Percentiles rank a stretch among this genome's conserved stretches.
Evolutionary conservation across 2,888 invertebrate species (phyloP).

Genomic region (Diaperis boleti): DNA sequence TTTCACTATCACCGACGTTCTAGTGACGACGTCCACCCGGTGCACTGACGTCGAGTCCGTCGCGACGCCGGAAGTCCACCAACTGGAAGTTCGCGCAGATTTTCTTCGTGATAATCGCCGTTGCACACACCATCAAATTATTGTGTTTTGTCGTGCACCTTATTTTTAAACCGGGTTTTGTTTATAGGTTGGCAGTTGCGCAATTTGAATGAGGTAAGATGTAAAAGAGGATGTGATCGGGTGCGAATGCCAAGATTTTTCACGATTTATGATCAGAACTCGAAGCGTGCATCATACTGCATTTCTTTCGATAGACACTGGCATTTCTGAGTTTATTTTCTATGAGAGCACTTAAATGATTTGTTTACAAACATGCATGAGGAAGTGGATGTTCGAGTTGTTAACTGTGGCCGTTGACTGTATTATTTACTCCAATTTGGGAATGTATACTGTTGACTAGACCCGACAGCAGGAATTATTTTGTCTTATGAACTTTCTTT

Average conservation of each 20-base stretch:
- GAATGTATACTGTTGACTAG: slow-evolving; percentile 19
- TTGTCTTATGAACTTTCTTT: too few species aligned
- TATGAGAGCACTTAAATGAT: slow-evolving; percentile 30
- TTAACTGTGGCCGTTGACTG: slow-evolving; percentile 29
- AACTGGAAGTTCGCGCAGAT: slow-evolving; percentile 32
- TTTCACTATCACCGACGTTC: slow-evolving; percentile 42
- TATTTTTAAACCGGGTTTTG: slow-evolving; percentile 33
- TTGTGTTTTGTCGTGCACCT: slow-evolving; percentile 29
- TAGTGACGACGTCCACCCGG: slow-evolving; percentile 31
- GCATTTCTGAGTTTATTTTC: slow-evolving; percentile 19
- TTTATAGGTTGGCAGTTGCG: slow-evolving; percentile 35
- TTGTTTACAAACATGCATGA: slow-evolving; percentile 43
- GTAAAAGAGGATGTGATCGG: slow-evolving; percentile 34
- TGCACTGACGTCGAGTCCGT: slow-evolving; percentile 33
- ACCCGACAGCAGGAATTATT: too few species aligned
- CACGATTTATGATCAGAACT: slow-evolving; percentile 18
- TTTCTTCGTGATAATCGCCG: slow-evolving; percentile 25
- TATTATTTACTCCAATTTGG: slow-evolving; percentile 7
- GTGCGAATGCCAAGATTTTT: slow-evolving; percentile 23
- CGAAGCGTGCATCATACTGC: slow-evolving; percentile 17
- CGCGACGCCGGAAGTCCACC: slow-evolving; percentile 33
- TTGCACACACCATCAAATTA: slow-evolving; percentile 22
- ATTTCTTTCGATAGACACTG: slow-evolving; percentile 5
- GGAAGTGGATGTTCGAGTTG: slow-evolving; percentile 35
- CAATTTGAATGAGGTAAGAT: slow-evolving; percentile 38